Evolutionary conservation across 1,140 invertebrate genomes (phyloP), one percentile per base, ranked within the genome.

Genomic region (Drosophila nasuta): DNA sequence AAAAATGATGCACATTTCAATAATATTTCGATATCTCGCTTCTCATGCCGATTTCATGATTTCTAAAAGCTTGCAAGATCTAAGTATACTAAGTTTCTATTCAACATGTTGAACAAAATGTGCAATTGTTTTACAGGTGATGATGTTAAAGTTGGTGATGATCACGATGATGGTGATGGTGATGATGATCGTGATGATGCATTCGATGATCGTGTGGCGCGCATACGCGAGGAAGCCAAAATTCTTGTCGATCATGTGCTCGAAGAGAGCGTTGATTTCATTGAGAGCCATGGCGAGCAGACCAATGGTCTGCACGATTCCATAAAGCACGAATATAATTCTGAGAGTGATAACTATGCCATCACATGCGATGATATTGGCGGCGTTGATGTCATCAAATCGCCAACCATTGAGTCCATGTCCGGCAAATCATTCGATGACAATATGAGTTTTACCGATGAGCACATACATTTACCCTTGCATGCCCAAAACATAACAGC

Each of bases 401-500:
- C 92, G 75, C 92, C 92, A 60, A 92, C 92, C 28, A 92, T 92
- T 80, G 92, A 92, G 77, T 92, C 92, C 57, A 91, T 92, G 90
- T 92, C 92, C 33, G 92, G 92, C 60, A 92, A 92, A 91, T 92
- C 92, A 65, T 92, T 92, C 65, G 92, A 92, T 77, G 92, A 92
- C 79, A 92, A 91, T 82, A 85, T 92, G 76, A 92, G 88, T 79
- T 92, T 92, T 65, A 92, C 87, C 59, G 91, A 92, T 48, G 91
- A 92, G 75, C 90, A 91, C 35, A 89, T 75, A 67, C 63, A 76
- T 70, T 81, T 90, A 75, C 85, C 82, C 63, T 82, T 91, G 76
- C 90, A 91, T 81, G 78, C 79, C 54, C 63, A 80, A 73, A 60
- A 75, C 60, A 65, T 54, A 72, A 59, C 48, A 65, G 48, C 57